These are phyloP conservation scores for Parazoanthus atlanticus DNA, from an alignment of 92 coral and sea anemone species.

Conservation along the genomic window DNA sequence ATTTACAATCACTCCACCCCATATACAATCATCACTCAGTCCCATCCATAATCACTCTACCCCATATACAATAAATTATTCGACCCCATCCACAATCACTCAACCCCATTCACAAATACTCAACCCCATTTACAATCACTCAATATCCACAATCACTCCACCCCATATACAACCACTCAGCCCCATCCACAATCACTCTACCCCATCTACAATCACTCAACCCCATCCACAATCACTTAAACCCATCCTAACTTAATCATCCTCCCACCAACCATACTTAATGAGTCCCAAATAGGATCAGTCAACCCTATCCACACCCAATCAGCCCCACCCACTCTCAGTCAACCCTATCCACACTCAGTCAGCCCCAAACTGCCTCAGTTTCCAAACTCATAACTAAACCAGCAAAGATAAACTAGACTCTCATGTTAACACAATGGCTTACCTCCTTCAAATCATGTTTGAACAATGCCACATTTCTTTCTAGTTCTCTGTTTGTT, in stretches of 20 bases:
- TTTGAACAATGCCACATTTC: conserved; percentile 90
- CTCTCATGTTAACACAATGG: background rate
- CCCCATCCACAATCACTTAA: background rate
- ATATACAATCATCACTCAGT: background rate
- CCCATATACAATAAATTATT: background rate
- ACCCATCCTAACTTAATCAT: background rate
- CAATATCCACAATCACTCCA: background rate
- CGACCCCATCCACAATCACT: background rate
- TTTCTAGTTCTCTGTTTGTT: conserved; percentile 88
- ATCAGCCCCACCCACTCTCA: background rate
- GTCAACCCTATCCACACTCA: background rate
- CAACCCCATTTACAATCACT: no score
- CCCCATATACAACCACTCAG: no score
- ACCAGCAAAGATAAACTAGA: background rate
- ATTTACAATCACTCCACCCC: background rate
- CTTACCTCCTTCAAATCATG: conserved; percentile 94
- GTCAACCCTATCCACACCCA: background rate
- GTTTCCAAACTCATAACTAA: background rate
- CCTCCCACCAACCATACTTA: background rate
- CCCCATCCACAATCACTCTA: no score
- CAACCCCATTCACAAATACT: background rate
- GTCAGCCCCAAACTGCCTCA: background rate
- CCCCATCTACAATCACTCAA: background rate
- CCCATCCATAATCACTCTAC: no score
- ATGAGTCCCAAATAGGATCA: background rate